A percentile compares a stretch with the other conserved stretches of the same genome.
Conservation (phyloP, 2,113 vertebrate genomes). For the Paraplagusia blochii region DNA sequence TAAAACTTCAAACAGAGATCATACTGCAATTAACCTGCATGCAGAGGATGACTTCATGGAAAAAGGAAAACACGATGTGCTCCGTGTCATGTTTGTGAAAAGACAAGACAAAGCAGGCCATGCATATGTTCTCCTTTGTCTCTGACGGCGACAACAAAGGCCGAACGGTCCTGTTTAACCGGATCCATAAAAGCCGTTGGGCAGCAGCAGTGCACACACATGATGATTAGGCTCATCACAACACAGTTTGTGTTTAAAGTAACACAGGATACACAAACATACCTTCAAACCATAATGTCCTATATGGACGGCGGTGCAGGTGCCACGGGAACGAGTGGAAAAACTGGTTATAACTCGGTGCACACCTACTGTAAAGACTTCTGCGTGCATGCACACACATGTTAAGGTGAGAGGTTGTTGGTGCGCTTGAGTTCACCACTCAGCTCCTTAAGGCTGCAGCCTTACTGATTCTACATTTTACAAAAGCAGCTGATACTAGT, state of each 20-base stretch:
- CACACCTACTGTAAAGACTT: not conserved
- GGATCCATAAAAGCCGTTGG: conserved; percentile 15
- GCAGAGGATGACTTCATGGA: conserved; percentile 6
- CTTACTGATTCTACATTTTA: not conserved
- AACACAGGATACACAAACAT: conserved; percentile 5
- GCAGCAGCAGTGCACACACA: conserved; percentile 5
- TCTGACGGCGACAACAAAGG: conserved; percentile 5
- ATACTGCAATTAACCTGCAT: not conserved
- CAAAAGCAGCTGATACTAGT: conserved; percentile 1
- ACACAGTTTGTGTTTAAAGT: conserved; percentile 25
- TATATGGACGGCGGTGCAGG: not conserved
- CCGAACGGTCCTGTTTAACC: conserved; percentile 28
- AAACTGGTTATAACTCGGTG: too few species aligned
- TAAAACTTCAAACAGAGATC: too few species aligned
- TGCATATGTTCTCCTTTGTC: not conserved
- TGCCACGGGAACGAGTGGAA: not conserved
- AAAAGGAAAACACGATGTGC: conserved; percentile 14
- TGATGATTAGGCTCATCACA: conserved; percentile 14
- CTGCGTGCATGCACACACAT: not conserved
- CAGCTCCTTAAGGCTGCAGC: not conserved
- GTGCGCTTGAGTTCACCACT: conserved; percentile 12
- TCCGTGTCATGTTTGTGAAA: too few species aligned
- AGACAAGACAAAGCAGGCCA: not conserved
- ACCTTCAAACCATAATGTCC: not conserved
- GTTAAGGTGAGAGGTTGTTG: conserved; percentile 14